phyloP scores from a whole-genome alignment of 2,888 invertebrate genomes.

The Caenorhabditis sp. region DNA sequence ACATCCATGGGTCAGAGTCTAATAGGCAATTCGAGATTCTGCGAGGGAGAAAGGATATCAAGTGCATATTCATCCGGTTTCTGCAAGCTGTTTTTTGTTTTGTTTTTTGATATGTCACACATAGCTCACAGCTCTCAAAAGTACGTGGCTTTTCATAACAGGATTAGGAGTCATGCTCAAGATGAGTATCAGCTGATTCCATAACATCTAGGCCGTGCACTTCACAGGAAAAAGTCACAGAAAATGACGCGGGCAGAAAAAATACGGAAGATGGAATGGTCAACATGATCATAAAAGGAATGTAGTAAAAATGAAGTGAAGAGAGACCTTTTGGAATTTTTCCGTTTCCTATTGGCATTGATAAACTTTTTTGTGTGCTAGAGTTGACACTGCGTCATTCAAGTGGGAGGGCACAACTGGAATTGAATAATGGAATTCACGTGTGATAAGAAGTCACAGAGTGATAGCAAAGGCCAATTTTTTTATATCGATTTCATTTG shows the following conservation, averaged over 20 bases:
- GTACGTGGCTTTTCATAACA: conserved; percentile 39
- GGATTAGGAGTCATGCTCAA: conserved; percentile 35
- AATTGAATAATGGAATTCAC: conserved; percentile 52
- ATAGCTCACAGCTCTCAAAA: conserved; percentile 11
- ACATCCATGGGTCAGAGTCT: not conserved
- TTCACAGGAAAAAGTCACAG: conserved; percentile 21
- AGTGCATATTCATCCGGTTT: not conserved
- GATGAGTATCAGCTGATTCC: conserved; percentile 31
- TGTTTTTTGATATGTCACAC: conserved; percentile 14
- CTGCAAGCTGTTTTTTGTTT: conserved; percentile 41
- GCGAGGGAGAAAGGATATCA: too few species aligned
- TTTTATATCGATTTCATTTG: conserved; percentile 22
- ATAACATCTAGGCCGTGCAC: conserved; percentile 21
- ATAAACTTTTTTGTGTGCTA: conserved; percentile 37
- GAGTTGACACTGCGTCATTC: conserved; percentile 33
- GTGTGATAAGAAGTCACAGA: conserved; percentile 36
- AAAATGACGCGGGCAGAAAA: conserved; percentile 45
- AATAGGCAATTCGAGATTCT: conserved; percentile 5
- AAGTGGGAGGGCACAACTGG: conserved; percentile 38
- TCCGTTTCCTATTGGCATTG: conserved; percentile 15
- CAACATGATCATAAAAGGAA: conserved; percentile 29
- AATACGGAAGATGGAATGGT: conserved; percentile 16
- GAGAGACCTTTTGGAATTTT: conserved; percentile 38
- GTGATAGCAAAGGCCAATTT: conserved; percentile 17
- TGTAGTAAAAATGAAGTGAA: not conserved